phyloP scores from a whole-genome alignment of 2,888 invertebrate species.

The Caenorhabditis macrosperma region DNA sequence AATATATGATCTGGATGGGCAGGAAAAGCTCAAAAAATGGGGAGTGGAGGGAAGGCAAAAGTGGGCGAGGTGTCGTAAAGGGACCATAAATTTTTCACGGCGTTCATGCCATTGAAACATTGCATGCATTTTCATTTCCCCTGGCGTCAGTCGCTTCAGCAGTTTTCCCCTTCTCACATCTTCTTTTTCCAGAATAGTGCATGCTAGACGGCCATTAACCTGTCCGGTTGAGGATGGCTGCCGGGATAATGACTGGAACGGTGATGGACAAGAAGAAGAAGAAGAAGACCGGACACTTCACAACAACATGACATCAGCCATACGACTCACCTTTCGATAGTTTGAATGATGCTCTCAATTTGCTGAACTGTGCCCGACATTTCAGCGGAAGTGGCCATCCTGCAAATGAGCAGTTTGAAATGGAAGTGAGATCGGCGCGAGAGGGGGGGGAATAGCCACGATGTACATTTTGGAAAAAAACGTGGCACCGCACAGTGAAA shows the following conservation, averaged over 20 bases:
- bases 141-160: conserved; percentile 9
- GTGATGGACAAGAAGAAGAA: conserved; percentile 13
- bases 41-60: background rate
- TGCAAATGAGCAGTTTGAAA: conserved; percentile 19
- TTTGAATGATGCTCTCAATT: conserved; percentile 58
- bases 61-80: conserved; percentile 39
- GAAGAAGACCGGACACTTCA: conserved; percentile 15
- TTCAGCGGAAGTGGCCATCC: conserved; percentile 59
- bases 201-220: conserved; percentile 10
- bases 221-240: conserved; percentile 33
- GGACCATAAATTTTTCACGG: conserved; percentile 43
- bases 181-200: background rate
- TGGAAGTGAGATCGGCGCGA: background rate
- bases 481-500: conserved; percentile 32
- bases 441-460: conserved; percentile 13
- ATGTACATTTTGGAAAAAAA: conserved; percentile 40
- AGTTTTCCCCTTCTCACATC: too few species aligned
- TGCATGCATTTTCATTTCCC: conserved; percentile 37
- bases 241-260: conserved; percentile 31
- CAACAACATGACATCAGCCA: background rate
- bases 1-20: background rate
- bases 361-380: conserved; percentile 60
- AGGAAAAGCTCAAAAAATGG: conserved; percentile 1
- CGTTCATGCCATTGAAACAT: conserved; percentile 30
- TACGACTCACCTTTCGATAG: conserved; percentile 55